Conservation (phyloP, 2,888 invertebrate genomes). For the Axea sp. region DNA sequence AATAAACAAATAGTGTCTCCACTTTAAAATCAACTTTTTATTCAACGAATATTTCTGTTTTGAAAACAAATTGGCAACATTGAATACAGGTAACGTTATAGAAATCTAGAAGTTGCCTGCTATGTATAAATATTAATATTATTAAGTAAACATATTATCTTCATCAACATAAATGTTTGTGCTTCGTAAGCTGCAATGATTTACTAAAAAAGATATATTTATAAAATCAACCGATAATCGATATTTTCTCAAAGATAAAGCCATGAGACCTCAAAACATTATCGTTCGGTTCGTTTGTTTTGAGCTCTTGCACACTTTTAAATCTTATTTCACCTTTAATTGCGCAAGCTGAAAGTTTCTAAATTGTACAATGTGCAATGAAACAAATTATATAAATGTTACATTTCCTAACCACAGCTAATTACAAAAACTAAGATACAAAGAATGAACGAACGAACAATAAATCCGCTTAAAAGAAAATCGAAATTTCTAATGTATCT, state of each 20-base stretch:
- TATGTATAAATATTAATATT: constrained; percentile 9
- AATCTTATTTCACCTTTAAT: too few relatives aligned
- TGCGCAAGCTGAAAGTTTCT: too few relatives aligned
- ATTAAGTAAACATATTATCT: constrained; percentile 13
- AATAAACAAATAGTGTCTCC: too few relatives aligned
- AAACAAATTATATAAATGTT: too few relatives aligned
- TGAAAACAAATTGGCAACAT: constrained; percentile 12
- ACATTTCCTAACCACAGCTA: constrained; percentile 7
- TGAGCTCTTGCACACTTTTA: too few relatives aligned
- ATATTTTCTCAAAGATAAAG: constrained; percentile 11
- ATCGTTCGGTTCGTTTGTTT: too few relatives aligned
- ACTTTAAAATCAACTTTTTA: too few relatives aligned
- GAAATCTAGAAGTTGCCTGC: constrained; percentile 13
- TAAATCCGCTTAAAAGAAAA: constrained; percentile 26
- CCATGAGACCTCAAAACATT: constrained; percentile 12
- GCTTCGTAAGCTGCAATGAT: constrained; percentile 30
- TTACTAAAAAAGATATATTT: constrained; percentile 13
- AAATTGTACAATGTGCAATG: too few relatives aligned
- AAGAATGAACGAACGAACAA: constrained; percentile 23
- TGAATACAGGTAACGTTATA: constrained; percentile 2
- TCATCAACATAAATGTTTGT: constrained; percentile 24
- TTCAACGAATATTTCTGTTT: too few relatives aligned
- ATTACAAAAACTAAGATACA: constrained; percentile 15
- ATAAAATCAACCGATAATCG: constrained; percentile 12
- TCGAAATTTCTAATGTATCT: constrained; percentile 30